phyloP scores from a whole-genome alignment of 2,797 vertebrate species.

The Acrossocheilus fasciatus region DNA sequence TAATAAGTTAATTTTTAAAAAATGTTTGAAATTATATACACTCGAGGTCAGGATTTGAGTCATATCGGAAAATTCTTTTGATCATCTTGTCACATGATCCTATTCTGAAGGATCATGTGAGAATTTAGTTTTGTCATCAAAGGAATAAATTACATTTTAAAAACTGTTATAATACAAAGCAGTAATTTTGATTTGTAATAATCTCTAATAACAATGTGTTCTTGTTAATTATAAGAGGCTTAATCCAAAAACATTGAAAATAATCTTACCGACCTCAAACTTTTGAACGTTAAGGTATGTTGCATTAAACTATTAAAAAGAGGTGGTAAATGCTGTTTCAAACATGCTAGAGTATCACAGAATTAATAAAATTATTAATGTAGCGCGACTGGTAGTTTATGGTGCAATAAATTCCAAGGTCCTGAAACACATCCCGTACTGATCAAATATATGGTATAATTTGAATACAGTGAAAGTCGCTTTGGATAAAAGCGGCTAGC shows the following conservation, averaged over 20 bases:
- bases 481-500: background rate
- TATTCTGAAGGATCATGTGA: background rate
- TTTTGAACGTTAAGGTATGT: background rate
- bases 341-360: background rate
- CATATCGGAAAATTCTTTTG: background rate
- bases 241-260: background rate
- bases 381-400: background rate
- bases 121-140: background rate
- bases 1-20: background rate
- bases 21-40: background rate
- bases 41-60: background rate
- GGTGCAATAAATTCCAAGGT: background rate
- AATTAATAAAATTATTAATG: background rate
- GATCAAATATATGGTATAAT: background rate
- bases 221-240: background rate
- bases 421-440: background rate
- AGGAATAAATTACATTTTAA: background rate
- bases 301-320: background rate
- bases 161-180: background rate
- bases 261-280: background rate
- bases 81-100: background rate
- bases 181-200: background rate
- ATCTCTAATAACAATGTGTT: background rate
- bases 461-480: background rate
- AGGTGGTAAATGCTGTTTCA: background rate